Percentiles rank a stretch among this genome's conserved stretches.
phyloP scores from a whole-genome alignment of 2,113 vertebrate genomes.

The Gallinago paraguaiae region DNA sequence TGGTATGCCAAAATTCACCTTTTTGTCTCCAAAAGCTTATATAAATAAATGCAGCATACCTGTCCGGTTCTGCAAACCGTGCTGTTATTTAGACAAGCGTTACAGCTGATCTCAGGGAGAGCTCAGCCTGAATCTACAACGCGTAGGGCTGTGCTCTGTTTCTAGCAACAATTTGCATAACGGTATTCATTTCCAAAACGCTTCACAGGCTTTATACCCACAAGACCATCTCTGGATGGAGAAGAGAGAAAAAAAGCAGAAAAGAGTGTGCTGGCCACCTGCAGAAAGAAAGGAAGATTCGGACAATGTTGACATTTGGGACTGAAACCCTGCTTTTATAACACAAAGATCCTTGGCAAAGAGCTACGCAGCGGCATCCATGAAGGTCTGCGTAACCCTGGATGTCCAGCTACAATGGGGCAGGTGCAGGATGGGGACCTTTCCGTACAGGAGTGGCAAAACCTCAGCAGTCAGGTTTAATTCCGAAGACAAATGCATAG shows the following conservation, averaged over 20 bases:
- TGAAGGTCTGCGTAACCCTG: background rate
- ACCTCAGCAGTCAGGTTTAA: background rate
- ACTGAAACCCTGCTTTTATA: background rate
- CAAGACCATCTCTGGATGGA: background rate
- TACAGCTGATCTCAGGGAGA: background rate
- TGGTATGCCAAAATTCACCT: background rate
- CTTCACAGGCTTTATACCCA: background rate
- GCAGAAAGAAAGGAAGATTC: background rate
- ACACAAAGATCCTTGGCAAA: background rate
- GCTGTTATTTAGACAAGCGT: constrained; percentile 33
- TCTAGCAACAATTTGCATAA: constrained; percentile 28
- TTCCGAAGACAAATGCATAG: background rate
- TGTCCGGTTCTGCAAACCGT: background rate
- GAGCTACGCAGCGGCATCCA: fast-evolving
- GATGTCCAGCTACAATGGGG: fast-evolving
- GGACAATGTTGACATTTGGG: background rate
- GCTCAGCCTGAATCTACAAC: background rate
- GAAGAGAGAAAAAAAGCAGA: constrained; percentile 2
- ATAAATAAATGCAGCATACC: constrained; percentile 4
- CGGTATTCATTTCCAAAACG: background rate
- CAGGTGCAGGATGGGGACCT: background rate
- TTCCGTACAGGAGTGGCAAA: background rate
- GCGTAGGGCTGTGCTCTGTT: background rate
- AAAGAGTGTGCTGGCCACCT: background rate
- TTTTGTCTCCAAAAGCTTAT: background rate